These are phyloP conservation scores for Zelostemma sp. DNA, from an alignment of 1,140 invertebrate species.

Conservation along the genomic window DNA sequence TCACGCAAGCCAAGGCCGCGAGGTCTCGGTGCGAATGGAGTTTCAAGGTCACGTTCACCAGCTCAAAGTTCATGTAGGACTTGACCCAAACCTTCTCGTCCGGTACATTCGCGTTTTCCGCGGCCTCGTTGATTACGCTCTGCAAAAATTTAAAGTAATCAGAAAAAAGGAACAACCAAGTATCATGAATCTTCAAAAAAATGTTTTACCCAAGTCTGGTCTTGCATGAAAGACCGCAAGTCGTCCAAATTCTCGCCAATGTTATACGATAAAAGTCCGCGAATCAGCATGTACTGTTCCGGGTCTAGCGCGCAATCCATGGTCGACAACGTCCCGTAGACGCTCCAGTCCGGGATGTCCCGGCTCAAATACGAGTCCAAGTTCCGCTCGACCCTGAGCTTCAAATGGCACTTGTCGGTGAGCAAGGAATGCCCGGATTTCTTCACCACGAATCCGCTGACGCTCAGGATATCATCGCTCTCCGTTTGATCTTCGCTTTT, in stretches of 20 bases:
- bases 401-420: constrained; percentile 84
- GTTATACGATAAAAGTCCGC: constrained; percentile 91
- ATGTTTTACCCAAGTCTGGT: constrained; percentile 27
- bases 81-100: constrained; percentile 76
- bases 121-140: constrained; percentile 28
- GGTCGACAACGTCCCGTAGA: constrained; percentile 88
- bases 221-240: constrained; percentile 58
- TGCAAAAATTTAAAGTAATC: too few relatives aligned
- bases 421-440: constrained; percentile 76
- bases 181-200: too few relatives aligned
- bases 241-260: constrained; percentile 91
- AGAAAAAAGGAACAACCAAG: too few relatives aligned
- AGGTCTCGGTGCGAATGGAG: constrained; percentile 74
- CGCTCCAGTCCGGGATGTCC: constrained; percentile 84
- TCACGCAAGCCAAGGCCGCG: constrained; percentile 84
- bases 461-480: constrained; percentile 54
- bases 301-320: constrained; percentile 87
- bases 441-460: constrained; percentile 72
- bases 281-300: constrained; percentile 88
- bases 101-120: constrained; percentile 37
- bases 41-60: constrained; percentile 89
- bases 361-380: constrained; percentile 79
- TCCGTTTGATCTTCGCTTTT: constrained; percentile 42
- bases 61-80: constrained; percentile 84
- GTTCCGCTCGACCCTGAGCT: constrained; percentile 86